phyloP scores from a whole-genome alignment of 1,140 invertebrate species.

The Lordiphosa stackelbergi region DNA sequence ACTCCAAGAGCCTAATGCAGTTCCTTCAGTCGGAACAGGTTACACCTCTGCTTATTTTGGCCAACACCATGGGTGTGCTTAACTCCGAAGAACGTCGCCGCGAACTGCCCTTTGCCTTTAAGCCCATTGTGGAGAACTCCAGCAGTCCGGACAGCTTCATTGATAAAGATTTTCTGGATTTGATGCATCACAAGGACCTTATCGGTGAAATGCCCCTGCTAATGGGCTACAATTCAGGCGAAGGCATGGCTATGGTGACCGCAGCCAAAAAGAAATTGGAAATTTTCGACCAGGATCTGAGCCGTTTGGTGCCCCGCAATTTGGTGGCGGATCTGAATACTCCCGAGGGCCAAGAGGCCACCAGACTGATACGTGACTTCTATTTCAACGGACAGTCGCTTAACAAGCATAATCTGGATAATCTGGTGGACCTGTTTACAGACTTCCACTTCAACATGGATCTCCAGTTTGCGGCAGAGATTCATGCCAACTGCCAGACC shows the following conservation, averaged over 20 bases:
- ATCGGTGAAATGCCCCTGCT: slow-evolving; percentile 50
- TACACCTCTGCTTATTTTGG: slow-evolving; percentile 24
- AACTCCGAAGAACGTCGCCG: slow-evolving; percentile 62
- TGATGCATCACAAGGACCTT: slow-evolving; percentile 38
- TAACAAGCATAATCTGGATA: slow-evolving; percentile 30
- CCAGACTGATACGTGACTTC: slow-evolving; percentile 53
- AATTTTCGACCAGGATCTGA: slow-evolving; percentile 47
- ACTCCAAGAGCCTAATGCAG: slow-evolving; percentile 26
- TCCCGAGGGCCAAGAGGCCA: slow-evolving; percentile 25
- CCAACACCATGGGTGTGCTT: slow-evolving; percentile 39
- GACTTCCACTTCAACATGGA: slow-evolving; percentile 66
- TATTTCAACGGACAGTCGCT: slow-evolving; percentile 55
- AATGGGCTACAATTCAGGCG: slow-evolving; percentile 62
- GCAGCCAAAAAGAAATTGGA: slow-evolving; percentile 45
- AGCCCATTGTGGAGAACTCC: slow-evolving; percentile 57
- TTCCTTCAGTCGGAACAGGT: slow-evolving; percentile 55
- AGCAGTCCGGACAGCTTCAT: slow-evolving; percentile 55
- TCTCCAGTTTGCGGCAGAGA: slow-evolving; percentile 49
- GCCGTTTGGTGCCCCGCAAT: slow-evolving; percentile 51
- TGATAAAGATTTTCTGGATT: slow-evolving; percentile 36
- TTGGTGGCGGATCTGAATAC: slow-evolving; percentile 29
- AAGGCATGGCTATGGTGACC: slow-evolving; percentile 56
- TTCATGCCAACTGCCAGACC: slow-evolving; percentile 47
- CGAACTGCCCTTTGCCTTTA: slow-evolving; percentile 55
- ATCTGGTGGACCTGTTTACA: slow-evolving; percentile 48